These are phyloP conservation scores for Taenioides sp. DNA, from an alignment of 2,797 vertebrate genomes.

Conservation along the genomic window DNA sequence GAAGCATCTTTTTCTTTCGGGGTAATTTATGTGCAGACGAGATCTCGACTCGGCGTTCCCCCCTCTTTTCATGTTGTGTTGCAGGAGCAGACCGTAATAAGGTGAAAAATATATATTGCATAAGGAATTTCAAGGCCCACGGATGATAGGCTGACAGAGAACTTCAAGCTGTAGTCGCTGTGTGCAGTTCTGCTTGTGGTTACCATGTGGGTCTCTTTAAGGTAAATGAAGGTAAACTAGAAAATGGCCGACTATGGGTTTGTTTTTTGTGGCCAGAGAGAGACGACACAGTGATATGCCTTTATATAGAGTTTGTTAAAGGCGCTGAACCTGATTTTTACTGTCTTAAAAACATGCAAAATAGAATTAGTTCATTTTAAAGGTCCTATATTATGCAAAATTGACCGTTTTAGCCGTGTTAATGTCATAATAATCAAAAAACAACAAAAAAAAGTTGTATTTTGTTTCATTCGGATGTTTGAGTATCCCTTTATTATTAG, in stretches of 20 bases:
- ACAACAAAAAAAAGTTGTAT: too few species aligned
- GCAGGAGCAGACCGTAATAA: constrained; percentile 32
- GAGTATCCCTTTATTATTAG: too few species aligned
- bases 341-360: too few species aligned
- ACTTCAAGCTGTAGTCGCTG: constrained; percentile 35
- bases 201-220: constrained; percentile 45
- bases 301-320: too few species aligned
- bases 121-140: constrained; percentile 38
- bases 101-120: constrained; percentile 29
- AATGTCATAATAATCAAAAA: too few species aligned
- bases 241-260: constrained; percentile 37
- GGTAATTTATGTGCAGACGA: constrained; percentile 43
- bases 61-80: constrained; percentile 37
- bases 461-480: too few species aligned
- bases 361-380: too few species aligned
- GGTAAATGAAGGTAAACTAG: constrained; percentile 59
- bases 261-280: constrained; percentile 16
- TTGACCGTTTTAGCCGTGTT: too few species aligned
- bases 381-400: too few species aligned
- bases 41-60: constrained; percentile 24
- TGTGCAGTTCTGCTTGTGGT: constrained; percentile 30
- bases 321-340: too few species aligned
- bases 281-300: constrained; percentile 15
- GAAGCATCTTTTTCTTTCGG: constrained; percentile 39
- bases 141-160: constrained; percentile 49